A percentile compares a stretch with the other conserved stretches of the same genome.
phyloP scores from a whole-genome alignment of 2,888 invertebrate genomes.

The Drosophila niveifrons region DNA sequence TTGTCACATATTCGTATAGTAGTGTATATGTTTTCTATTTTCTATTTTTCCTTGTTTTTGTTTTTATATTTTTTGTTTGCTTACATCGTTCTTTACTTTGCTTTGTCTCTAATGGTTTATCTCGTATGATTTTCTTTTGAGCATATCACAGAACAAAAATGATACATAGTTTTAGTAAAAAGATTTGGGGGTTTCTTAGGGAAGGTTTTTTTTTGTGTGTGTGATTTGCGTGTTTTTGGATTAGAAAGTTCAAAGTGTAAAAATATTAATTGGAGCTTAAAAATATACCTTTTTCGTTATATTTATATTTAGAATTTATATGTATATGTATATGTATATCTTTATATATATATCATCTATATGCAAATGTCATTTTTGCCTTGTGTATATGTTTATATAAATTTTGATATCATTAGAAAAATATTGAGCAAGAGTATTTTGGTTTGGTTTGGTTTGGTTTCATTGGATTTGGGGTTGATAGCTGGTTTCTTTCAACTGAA shows the following conservation, averaged over 20 bases:
- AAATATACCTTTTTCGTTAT: constrained; percentile 44
- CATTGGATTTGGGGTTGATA: constrained; percentile 31
- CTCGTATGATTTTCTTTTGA: constrained; percentile 68
- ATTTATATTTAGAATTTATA: constrained; percentile 40
- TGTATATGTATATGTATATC: constrained; percentile 47
- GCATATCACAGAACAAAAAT: constrained; percentile 84
- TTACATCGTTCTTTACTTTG: constrained; percentile 30
- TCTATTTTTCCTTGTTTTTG: constrained; percentile 34
- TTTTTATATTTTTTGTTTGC: constrained; percentile 7
- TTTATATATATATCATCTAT: constrained; percentile 54
- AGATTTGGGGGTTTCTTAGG: constrained; percentile 36
- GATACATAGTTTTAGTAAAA: constrained; percentile 72
- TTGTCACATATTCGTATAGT: constrained; percentile 37
- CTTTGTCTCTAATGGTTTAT: constrained; percentile 49
- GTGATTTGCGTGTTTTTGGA: constrained; percentile 39
- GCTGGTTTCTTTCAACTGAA: constrained; percentile 53
- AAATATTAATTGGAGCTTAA: constrained; percentile 74
- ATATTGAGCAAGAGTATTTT: constrained; percentile 72
- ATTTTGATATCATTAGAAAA: constrained; percentile 76
- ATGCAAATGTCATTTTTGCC: constrained; percentile 57
- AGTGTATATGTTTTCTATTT: constrained; percentile 47
- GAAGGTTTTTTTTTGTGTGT: constrained; percentile 28
- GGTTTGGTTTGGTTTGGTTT: constrained; percentile 41
- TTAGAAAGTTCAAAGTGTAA: constrained; percentile 71
- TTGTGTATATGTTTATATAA: constrained; percentile 76